Evolutionary conservation across 2,888 invertebrate genomes (phyloP), one percentile per base, ranked within the genome.

Genomic region (Caenorhabditis drosophilae): DNA sequence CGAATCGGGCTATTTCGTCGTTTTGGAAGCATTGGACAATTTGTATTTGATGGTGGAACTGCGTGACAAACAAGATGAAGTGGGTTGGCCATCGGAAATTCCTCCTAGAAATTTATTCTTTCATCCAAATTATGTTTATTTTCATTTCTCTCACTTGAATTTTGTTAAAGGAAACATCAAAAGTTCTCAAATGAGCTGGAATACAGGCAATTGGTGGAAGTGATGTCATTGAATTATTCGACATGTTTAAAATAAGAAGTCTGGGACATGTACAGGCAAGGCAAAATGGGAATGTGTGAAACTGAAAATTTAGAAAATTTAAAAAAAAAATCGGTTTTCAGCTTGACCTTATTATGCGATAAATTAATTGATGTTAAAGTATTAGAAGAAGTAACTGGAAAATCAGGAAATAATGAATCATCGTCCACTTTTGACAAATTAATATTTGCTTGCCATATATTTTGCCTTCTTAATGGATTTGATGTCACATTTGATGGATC

Each of bases 141-240:
- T 36, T 12, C 31, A n/a, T 9, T 7, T 18, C 6, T 4, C 25
- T 26, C 38, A 63, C 67, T 36, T 51, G 66, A n/a, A 94, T 91
- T 84, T 90, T 90, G 85, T 95, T 96, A 84, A 92, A 91, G 45
- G 93, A 92, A 35, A 97, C 87, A 85, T 97, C 96, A 40, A 98
- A 85, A 84, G 61, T 72, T 25, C 73, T 42, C 20, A 76, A 44
- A 52, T 70, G 72, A 0, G 76, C 61, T 1, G 76, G 76, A 11
- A 74, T 51, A 54, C 70, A 72, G 6, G 69, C 45, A 38, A 76
- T 51, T 11, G 76, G 68, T 4, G 72, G 93, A 90, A 52, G 83
- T 79, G 26, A 50, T 18, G 76, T 83, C 26, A 88, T 75, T 52
- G 82, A 78, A 85, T 97, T 97, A 82, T 92, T 92, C 0, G 93